Percentiles rank a stretch among this genome's conserved stretches.
phyloP scores from a whole-genome alignment of 2,113 vertebrate species.

The Columbina picui region DNA sequence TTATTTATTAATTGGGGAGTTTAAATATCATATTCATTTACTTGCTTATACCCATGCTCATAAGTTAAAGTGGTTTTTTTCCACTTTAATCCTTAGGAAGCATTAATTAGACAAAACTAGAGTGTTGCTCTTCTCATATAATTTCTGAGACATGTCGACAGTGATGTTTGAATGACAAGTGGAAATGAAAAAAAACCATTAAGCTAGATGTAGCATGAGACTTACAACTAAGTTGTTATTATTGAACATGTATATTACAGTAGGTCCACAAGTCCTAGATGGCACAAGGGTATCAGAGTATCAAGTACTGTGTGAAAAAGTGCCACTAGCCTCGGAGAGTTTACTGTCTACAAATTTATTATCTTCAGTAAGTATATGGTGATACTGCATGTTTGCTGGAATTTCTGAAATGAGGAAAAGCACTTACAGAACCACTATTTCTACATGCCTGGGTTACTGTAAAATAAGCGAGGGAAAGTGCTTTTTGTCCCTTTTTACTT shows the following conservation, averaged over 20 bases:
- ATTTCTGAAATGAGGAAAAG: not conserved
- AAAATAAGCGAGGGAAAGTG: not conserved
- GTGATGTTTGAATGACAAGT: conserved; percentile 46
- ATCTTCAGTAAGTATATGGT: not conserved
- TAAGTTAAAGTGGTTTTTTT: not conserved
- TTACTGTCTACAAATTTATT: not conserved
- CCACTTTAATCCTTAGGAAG: conserved; percentile 12
- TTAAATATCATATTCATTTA: not conserved
- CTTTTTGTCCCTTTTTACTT: conserved; percentile 12
- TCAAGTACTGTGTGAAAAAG: not conserved
- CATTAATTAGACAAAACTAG: conserved; percentile 18
- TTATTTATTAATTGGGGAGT: not conserved
- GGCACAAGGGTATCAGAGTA: not conserved
- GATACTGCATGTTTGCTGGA: not conserved
- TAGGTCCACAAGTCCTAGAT: not conserved
- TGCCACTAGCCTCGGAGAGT: not conserved
- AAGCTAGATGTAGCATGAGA: not conserved
- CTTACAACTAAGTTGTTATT: conserved; percentile 22
- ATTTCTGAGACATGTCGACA: not conserved
- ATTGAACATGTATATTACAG: not conserved
- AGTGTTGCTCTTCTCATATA: not conserved
- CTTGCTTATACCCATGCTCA: not conserved
- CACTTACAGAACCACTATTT: not conserved
- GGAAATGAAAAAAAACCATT: conserved; percentile 25
- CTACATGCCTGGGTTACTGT: not conserved